A percentile compares a stretch with the other conserved stretches of the same genome.
Evolutionary conservation across 2,797 vertebrate species (phyloP).

Genomic region (Masticophis lateralis): DNA sequence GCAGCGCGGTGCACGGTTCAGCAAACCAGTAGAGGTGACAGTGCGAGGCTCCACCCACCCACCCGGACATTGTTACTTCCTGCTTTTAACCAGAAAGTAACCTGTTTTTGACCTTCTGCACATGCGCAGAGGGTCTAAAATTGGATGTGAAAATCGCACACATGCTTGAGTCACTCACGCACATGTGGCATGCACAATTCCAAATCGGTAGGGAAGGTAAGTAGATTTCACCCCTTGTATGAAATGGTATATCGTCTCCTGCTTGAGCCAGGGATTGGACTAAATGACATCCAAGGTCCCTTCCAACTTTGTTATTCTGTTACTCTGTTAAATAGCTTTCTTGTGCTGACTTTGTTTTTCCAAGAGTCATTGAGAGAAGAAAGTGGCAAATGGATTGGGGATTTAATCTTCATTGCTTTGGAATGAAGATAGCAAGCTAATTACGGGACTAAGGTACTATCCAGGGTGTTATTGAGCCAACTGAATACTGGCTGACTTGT

Average conservation of each 20-base stretch:
- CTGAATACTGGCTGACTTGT: neutral
- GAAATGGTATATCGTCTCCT: neutral
- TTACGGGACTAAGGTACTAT: neutral
- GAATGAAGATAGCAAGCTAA: neutral
- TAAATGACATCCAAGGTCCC: neutral
- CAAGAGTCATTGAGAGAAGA: neutral
- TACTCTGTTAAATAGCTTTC: neutral
- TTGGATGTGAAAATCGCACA: no score
- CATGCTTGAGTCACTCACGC: no score
- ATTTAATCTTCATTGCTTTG: neutral
- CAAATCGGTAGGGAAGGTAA: no score
- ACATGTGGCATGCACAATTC: no score
- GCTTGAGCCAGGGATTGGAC: no score
- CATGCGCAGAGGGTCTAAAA: no score
- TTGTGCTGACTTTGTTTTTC: neutral
- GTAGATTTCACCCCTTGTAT: neutral
- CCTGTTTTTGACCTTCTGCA: no score
- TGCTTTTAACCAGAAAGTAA: no score
- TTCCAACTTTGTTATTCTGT: neutral
- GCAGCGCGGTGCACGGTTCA: no score
- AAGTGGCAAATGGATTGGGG: neutral
- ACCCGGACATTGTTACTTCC: no score
- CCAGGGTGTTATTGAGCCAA: neutral
- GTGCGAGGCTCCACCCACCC: no score
- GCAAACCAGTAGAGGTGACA: no score